These are phyloP conservation scores for Trogon melanurus DNA, from an alignment of 2,113 vertebrate species.

Conservation along the genomic window DNA sequence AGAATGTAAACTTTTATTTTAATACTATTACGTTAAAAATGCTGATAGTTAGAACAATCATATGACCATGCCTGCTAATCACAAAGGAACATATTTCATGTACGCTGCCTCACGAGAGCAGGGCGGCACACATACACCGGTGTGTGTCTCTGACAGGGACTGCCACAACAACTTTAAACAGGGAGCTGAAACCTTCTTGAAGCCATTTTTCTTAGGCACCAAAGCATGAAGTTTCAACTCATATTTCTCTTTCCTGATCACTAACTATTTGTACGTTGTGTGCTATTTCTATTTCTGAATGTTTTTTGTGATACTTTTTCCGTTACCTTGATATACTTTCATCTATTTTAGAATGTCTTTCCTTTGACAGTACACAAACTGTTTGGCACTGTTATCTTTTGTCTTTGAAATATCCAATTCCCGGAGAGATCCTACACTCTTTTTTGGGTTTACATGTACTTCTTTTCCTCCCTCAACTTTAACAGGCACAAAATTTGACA, in stretches of 20 bases:
- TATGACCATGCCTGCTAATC: neutral
- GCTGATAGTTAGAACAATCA: neutral
- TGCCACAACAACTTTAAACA: neutral
- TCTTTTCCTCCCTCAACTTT: neutral
- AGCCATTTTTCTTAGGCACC: neutral
- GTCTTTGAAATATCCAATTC: neutral
- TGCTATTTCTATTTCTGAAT: neutral
- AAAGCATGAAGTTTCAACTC: neutral
- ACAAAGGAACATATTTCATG: neutral
- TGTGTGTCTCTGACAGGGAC: neutral
- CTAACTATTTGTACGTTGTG: neutral
- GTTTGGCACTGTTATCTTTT: neutral
- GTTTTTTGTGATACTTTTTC: neutral
- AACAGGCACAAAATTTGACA: neutral
- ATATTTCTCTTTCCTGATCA: neutral
- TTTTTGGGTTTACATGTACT: neutral
- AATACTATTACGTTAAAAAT: neutral
- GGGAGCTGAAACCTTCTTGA: neutral
- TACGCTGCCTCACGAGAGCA: neutral
- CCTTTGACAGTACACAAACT: neutral
- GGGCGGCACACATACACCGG: neutral
- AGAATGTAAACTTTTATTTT: neutral
- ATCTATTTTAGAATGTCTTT: neutral
- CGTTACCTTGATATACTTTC: neutral
- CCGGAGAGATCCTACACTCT: neutral